phyloP scores from a whole-genome alignment of 1,140 invertebrate genomes.

The Acromyrmex heyeri region DNA sequence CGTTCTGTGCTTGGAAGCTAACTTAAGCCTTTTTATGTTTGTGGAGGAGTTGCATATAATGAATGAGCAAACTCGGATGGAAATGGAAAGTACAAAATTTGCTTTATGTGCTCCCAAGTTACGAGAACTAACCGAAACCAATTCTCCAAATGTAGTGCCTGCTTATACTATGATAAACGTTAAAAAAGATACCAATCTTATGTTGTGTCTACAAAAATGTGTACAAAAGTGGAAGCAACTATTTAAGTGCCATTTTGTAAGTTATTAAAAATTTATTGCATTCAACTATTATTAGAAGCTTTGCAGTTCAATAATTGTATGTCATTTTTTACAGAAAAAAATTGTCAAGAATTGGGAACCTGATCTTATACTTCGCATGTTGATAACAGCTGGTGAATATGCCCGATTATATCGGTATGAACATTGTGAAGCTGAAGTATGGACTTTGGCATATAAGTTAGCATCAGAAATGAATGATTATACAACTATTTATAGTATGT shows the following conservation, averaged over 20 bases:
- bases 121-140: conserved; percentile 61
- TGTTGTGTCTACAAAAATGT: conserved; percentile 68
- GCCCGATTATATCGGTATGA: conserved; percentile 77
- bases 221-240: conserved; percentile 77
- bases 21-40: conserved; percentile 79
- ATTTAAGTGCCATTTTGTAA: conserved; percentile 75
- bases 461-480: conserved; percentile 72
- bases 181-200: conserved; percentile 73
- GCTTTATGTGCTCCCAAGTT: conserved; percentile 69
- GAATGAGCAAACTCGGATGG: conserved; percentile 70
- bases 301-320: conserved; percentile 18
- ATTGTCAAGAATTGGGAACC: conserved; percentile 69
- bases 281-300: conserved; percentile 2
- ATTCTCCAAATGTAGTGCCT: conserved; percentile 76
- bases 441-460: conserved; percentile 77
- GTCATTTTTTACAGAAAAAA: conserved; percentile 63
- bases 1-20: conserved; percentile 72
- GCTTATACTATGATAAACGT: conserved; percentile 81
- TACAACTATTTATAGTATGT: conserved; percentile 76
- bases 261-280: conserved; percentile 33
- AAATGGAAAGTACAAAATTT: conserved; percentile 76
- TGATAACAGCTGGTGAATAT: conserved; percentile 80
- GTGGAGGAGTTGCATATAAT: conserved; percentile 72
- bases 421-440: conserved; percentile 74
- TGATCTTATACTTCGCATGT: conserved; percentile 69